Percentiles rank a stretch among this genome's conserved stretches.
Evolutionary conservation across 1,140 invertebrate species (phyloP).

Genomic region (Megalopta genalis): DNA sequence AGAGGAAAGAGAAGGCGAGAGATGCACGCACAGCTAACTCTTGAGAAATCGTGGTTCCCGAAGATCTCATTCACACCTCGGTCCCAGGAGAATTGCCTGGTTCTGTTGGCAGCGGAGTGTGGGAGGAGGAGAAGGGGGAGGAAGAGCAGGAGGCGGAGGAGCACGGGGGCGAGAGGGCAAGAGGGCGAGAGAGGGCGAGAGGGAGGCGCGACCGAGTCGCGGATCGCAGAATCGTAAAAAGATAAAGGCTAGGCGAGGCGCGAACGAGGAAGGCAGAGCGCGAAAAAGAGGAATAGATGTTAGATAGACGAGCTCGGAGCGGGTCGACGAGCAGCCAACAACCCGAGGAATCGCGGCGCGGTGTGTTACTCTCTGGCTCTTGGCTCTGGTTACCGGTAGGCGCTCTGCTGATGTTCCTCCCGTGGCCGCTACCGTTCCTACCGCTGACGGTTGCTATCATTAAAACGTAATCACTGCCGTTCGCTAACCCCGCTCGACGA

Average conservation of each 20-base stretch:
- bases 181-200: too few species aligned
- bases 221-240: slow-evolving; percentile 23
- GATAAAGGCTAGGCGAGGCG: slow-evolving; percentile 10
- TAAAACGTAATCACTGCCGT: slow-evolving; percentile 76
- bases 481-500: slow-evolving; percentile 69
- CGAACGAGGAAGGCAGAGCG: slow-evolving; percentile 26
- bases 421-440: slow-evolving; percentile 46
- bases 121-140: not conserved
- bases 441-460: slow-evolving; percentile 71
- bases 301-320: slow-evolving; percentile 41
- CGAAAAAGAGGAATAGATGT: slow-evolving; percentile 25
- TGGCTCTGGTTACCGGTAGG: not conserved
- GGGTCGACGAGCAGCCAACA: slow-evolving; percentile 59
- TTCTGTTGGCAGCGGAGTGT: not conserved
- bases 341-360: slow-evolving; percentile 64
- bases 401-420: slow-evolving; percentile 14
- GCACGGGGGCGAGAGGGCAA: too few species aligned
- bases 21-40: not conserved
- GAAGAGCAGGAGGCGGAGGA: too few species aligned
- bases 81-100: not conserved
- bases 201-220: not conserved
- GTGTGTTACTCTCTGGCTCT: not conserved
- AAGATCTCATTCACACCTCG: slow-evolving; percentile 1
- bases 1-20: too few species aligned
- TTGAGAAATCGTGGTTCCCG: not conserved